Percentiles rank a stretch among this genome's conserved stretches.
Conservation (phyloP, 2,797 vertebrate genomes). For the Malurus leucopterus region DNA sequence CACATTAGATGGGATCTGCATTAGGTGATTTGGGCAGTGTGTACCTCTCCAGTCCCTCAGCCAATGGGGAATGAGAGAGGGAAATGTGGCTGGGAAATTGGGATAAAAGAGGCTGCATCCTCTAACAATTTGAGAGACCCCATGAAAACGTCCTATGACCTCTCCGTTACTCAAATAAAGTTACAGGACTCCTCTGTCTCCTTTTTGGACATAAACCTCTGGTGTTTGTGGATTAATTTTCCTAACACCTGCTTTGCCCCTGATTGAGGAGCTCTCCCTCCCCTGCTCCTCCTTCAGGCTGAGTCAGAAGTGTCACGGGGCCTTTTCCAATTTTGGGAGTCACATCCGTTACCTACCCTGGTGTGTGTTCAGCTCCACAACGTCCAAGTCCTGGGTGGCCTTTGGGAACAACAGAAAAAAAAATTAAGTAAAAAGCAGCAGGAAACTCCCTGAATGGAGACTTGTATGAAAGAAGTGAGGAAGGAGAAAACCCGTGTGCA, state of each 20-base stretch:
- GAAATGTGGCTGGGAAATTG: too few species aligned
- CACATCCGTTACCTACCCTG: neutral
- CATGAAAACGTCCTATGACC: too few species aligned
- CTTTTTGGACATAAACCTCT: too few species aligned
- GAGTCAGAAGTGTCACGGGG: fast-evolving
- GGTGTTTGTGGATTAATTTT: too few species aligned
- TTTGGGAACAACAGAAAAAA: neutral
- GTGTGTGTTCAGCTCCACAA: neutral
- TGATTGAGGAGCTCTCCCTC: neutral
- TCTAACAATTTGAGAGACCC: too few species aligned
- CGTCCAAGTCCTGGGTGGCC: neutral
- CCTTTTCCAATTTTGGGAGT: neutral
- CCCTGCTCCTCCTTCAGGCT: neutral
- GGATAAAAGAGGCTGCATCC: too few species aligned
- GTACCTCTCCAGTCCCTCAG: too few species aligned
- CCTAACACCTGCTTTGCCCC: neutral
- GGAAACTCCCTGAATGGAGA: neutral
- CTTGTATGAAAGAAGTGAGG: neutral
- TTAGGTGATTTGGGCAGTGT: too few species aligned
- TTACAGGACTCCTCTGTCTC: too few species aligned
- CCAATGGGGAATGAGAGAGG: too few species aligned
- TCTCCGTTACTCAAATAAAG: too few species aligned
- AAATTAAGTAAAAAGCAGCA: neutral
- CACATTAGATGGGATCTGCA: too few species aligned
- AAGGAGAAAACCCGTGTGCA: neutral